These are phyloP conservation scores for Nannospalax galili DNA, from an alignment of 2,113 vertebrate species.

Conservation along the genomic window DNA sequence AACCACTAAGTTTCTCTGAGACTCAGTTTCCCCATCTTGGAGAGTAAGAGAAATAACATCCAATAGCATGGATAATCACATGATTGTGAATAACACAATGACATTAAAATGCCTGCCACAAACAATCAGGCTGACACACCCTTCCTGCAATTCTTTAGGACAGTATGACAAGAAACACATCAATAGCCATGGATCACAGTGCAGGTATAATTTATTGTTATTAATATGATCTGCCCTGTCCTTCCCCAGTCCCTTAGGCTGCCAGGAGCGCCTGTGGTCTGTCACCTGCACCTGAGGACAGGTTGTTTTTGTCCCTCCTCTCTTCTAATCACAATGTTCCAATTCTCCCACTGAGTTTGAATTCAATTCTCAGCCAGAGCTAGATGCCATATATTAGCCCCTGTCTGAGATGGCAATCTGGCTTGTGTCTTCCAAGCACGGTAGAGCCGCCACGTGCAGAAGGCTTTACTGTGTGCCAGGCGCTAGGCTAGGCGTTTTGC, in stretches of 20 bases:
- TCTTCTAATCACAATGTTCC: constrained; percentile 71
- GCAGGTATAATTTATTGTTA: constrained; percentile 80
- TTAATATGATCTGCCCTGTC: constrained; percentile 81
- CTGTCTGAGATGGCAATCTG: constrained; percentile 64
- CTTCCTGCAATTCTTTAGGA: background rate
- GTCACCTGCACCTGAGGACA: constrained; percentile 75
- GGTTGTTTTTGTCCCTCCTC: constrained; percentile 63
- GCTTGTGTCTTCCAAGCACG: constrained; percentile 66
- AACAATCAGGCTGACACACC: rapidly evolving
- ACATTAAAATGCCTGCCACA: background rate
- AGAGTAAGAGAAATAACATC: background rate
- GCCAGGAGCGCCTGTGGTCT: constrained; percentile 70
- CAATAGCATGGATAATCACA: rapidly evolving
- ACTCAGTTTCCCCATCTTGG: constrained; percentile 31
- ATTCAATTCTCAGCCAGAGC: constrained; percentile 61
- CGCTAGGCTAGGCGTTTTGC: background rate
- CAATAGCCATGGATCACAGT: constrained; percentile 21
- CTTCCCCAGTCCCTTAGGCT: constrained; percentile 59
- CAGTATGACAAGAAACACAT: background rate
- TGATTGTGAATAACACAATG: rapidly evolving
- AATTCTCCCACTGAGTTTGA: constrained; percentile 58
- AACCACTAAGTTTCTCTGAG: background rate
- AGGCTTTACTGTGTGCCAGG: background rate
- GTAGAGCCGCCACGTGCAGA: background rate
- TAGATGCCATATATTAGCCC: constrained; percentile 65